Percentiles rank a stretch among this genome's conserved stretches.
Evolutionary conservation across 2,797 vertebrate genomes (phyloP).

Genomic region (Ficedula albicollis): DNA sequence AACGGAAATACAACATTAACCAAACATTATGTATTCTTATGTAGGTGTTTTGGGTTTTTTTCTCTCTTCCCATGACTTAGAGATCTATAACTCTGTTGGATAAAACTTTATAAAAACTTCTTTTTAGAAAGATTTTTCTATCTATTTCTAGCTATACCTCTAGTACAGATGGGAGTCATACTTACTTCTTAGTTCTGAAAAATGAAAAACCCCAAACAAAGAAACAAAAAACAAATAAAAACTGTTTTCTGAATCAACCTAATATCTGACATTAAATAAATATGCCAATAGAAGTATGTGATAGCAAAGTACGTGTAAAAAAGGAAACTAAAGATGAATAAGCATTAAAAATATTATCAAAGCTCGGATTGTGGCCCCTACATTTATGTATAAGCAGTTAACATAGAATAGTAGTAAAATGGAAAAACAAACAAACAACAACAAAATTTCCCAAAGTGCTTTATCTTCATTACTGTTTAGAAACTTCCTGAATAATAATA

Average conservation of each 20-base stretch:
- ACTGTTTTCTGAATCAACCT: not conserved
- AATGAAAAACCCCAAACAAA: not conserved
- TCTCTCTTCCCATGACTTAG: not conserved
- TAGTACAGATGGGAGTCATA: not conserved
- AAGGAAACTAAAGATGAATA: not conserved
- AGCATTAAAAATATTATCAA: not conserved
- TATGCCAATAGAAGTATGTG: not conserved
- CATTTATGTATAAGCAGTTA: not conserved
- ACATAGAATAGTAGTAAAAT: not conserved
- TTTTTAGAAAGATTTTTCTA: not conserved
- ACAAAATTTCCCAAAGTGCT: not conserved
- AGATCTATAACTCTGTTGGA: not conserved
- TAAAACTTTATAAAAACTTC: not conserved
- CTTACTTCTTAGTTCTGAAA: not conserved
- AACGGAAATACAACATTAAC: not conserved
- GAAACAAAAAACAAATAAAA: not conserved
- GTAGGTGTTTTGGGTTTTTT: not conserved
- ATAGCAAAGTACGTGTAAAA: not conserved
- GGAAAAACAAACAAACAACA: fast-evolving
- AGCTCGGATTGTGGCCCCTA: not conserved
- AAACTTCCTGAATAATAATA: not conserved
- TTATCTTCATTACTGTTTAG: not conserved
- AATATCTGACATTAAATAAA: not conserved
- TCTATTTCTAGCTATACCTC: not conserved
- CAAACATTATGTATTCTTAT: not conserved